Evolutionary conservation across 2,113 vertebrate species (phyloP), one percentile per base, ranked within the genome.

Genomic region (Nothoprocta perdicaria): DNA sequence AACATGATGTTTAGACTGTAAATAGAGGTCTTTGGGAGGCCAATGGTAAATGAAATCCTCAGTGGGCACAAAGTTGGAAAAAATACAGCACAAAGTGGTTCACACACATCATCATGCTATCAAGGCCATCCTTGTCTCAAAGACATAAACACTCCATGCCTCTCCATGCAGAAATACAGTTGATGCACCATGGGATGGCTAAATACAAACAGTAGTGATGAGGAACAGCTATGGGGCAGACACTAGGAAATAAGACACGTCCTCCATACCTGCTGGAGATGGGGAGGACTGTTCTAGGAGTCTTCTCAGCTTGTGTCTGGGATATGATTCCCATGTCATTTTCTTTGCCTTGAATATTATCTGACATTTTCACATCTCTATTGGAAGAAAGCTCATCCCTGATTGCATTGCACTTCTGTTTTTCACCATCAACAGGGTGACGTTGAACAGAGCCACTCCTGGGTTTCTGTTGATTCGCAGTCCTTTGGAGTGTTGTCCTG

Each of bases 401-500:
- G 61, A 97, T 94, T 43, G 93, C 96, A 72, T 92, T 93, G 85
- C 96, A 96, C 33, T 95, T 95, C 57, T 95, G 94, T 33, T 41
- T 91, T 68, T 96, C 52, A 67, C 96, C 94, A 24, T 22, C 50
- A 61, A 92, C 94, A 72, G 94, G 93, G 31, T 88, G 94, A 60
- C 67, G 84, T 53, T 96, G 91, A 40, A 78, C 60, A 74, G 80
- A 89, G 66, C 62, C 5, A 65, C 81, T 31, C 92, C 92, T 8
- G 57, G 58, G 79, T 55, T 91, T 82, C 40, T 88, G 83, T 58
- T 96, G 97, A 83, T 58, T 96, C 67, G 95, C 91, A 81, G 97
- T 96, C 96, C 96, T 97, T 17, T 95, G 94, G 41, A 95, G 93
- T 2, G 97, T 97, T 76, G 95, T 95, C 67, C 97, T 97, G 58